phyloP scores from a whole-genome alignment of 2,797 vertebrate genomes.

The Sternarchorhynchus goeldii region DNA sequence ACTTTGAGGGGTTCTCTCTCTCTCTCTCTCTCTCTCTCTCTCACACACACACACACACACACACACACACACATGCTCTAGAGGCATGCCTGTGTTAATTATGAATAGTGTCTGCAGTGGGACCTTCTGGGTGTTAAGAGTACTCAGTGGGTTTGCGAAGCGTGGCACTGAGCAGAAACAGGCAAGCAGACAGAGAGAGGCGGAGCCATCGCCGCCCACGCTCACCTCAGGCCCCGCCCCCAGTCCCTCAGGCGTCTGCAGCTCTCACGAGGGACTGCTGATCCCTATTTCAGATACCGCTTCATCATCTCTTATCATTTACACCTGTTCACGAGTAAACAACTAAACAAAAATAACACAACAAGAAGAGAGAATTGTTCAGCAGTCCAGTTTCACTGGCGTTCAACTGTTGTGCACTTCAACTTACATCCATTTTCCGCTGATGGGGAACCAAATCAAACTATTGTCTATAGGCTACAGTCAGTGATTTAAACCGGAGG shows the following conservation, averaged over 20 bases:
- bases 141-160: background rate
- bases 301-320: constrained; percentile 81
- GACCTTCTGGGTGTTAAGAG: background rate
- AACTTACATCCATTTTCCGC: background rate
- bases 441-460: constrained; percentile 50
- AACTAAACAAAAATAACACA: constrained; percentile 72
- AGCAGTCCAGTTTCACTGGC: constrained; percentile 46
- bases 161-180: background rate
- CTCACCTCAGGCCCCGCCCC: background rate
- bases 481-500: constrained; percentile 65
- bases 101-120: constrained; percentile 2
- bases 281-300: constrained; percentile 81
- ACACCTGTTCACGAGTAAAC: constrained; percentile 81
- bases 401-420: constrained; percentile 47
- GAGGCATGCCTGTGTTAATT: background rate
- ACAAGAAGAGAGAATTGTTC: constrained; percentile 70
- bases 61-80: background rate
- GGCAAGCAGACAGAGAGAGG: background rate
- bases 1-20: no score
- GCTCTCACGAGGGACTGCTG: constrained; percentile 78
- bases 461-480: constrained; percentile 63
- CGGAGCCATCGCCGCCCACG: background rate
- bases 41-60: background rate
- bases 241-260: constrained; percentile 39
- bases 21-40: no score